Conservation (phyloP, 2,888 invertebrate species). For the Prenolepis imparis region DNA sequence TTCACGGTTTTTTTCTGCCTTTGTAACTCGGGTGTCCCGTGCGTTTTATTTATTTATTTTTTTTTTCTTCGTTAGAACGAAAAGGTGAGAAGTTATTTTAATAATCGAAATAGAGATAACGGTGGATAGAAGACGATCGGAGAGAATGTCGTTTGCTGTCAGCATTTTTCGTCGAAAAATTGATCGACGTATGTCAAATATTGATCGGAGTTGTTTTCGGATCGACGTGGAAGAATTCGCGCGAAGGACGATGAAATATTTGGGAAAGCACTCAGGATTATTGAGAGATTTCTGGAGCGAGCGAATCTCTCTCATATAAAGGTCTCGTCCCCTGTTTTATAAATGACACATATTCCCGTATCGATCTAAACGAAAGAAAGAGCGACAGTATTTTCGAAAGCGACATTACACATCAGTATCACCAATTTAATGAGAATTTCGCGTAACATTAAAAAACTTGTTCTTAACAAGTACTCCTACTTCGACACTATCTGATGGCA, state of each 20-base stretch:
- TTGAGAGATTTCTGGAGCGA: conserved; percentile 30
- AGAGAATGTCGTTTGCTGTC: neutral
- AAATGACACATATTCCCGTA: conserved; percentile 10
- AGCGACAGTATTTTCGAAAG: conserved; percentile 27
- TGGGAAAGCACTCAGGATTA: conserved; percentile 38
- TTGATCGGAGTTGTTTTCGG: conserved; percentile 31
- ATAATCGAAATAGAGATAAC: neutral
- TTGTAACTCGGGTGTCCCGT: neutral
- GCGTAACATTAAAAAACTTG: conserved; percentile 42
- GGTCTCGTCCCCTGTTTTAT: conserved; percentile 38
- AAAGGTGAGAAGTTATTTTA: neutral
- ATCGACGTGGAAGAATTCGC: conserved; percentile 11
- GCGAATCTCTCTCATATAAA: conserved; percentile 18
- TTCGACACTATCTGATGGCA: neutral
- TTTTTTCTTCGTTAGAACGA: neutral
- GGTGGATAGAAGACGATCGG: conserved; percentile 7
- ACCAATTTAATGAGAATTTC: conserved; percentile 17
- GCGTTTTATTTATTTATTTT: conserved; percentile 10
- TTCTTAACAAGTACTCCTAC: conserved; percentile 12
- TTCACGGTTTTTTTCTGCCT: conserved; percentile 10
- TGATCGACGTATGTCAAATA: conserved; percentile 15
- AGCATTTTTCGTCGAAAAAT: conserved; percentile 24
- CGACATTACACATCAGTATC: conserved; percentile 16
- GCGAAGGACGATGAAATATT: conserved; percentile 31
- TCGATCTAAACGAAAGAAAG: conserved; percentile 34